phyloP scores from a whole-genome alignment of 1,140 invertebrate species.

The Trissolcus basalis region DNA sequence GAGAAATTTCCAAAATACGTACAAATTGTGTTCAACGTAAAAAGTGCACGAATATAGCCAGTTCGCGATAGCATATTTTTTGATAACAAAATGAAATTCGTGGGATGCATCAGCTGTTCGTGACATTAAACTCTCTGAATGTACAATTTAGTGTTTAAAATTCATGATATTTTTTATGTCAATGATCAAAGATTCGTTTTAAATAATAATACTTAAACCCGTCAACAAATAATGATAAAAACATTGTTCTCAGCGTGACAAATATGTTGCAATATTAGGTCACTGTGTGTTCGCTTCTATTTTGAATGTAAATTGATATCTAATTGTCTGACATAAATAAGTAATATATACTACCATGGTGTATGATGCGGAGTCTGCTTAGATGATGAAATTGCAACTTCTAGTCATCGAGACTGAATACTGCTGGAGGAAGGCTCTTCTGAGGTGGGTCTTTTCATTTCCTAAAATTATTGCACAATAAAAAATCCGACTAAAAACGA shows the following conservation, averaged over 20 bases:
- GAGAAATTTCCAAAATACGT: no score
- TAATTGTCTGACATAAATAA: not conserved
- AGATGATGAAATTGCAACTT: constrained; percentile 74
- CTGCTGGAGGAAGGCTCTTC: constrained; percentile 71
- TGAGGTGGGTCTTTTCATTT: constrained; percentile 65
- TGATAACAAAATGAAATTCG: constrained; percentile 7
- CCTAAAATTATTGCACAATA: not conserved
- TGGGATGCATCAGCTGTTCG: constrained; percentile 32
- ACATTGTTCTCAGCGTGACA: no score
- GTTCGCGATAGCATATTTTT: constrained; percentile 3
- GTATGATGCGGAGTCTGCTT: constrained; percentile 55
- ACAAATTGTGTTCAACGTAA: no score
- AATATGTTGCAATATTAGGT: constrained; percentile 14
- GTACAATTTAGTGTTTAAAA: constrained; percentile 6
- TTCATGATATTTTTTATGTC: no score
- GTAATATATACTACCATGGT: constrained; percentile 10
- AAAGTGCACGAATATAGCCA: not conserved
- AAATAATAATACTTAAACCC: no score
- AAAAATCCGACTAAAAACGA: not conserved
- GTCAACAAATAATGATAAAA: no score
- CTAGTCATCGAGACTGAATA: constrained; percentile 72
- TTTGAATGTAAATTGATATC: constrained; percentile 2
- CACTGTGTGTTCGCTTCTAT: constrained; percentile 17
- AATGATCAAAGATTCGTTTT: no score
- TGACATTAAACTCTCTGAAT: constrained; percentile 36